phyloP scores from a whole-genome alignment of 2,113 vertebrate species.

The Chloropsis hardwickii region DNA sequence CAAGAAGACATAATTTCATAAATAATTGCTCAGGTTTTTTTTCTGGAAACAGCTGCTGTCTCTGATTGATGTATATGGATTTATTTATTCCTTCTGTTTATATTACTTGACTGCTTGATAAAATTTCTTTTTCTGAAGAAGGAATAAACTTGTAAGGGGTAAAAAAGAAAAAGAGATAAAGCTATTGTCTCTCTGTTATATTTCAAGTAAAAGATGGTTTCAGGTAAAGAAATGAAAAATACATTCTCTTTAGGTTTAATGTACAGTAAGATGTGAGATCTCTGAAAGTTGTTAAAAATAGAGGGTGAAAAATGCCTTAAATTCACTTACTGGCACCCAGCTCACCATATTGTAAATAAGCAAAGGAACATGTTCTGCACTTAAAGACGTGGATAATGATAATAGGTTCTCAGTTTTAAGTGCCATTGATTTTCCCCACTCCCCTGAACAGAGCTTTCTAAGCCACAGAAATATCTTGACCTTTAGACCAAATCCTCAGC shows the following conservation, averaged over 20 bases:
- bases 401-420: conserved; percentile 34
- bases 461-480: conserved; percentile 15
- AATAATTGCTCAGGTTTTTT: conserved; percentile 72
- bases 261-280: not conserved
- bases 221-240: not conserved
- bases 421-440: not conserved
- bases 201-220: not conserved
- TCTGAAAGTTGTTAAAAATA: not conserved
- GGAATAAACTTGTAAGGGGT: not conserved
- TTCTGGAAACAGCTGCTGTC: conserved; percentile 47
- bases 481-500: conserved; percentile 42
- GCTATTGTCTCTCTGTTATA: not conserved
- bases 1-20: conserved; percentile 76
- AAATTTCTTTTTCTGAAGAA: conserved; percentile 51
- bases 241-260: not conserved
- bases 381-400: not conserved
- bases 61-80: conserved; percentile 51
- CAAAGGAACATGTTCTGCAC: not conserved
- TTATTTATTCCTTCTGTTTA: conserved; percentile 66
- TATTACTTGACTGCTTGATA: conserved; percentile 37
- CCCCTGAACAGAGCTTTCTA: not conserved
- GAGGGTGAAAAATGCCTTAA: not conserved
- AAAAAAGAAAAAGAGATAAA: not conserved
- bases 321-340: not conserved
- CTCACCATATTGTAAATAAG: not conserved